Evolutionary conservation across 2,113 vertebrate genomes (phyloP), one percentile per base, ranked within the genome.

Genomic region (Megalops atlanticus): DNA sequence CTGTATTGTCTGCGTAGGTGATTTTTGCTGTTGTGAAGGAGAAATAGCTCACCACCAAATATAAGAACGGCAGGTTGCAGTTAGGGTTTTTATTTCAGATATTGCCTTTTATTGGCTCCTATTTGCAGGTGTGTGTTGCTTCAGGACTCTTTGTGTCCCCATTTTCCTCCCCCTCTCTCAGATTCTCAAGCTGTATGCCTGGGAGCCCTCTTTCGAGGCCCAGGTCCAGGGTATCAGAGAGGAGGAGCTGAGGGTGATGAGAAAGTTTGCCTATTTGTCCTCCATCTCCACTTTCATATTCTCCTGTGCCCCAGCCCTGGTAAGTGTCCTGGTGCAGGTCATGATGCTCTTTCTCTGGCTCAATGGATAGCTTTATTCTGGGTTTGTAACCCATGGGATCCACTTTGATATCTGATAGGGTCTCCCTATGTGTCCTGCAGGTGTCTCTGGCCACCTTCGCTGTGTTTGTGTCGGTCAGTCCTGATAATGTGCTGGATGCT

Each of bases 101-200:
- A n/a, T n/a, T n/a, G n/a, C n/a, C n/a, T n/a, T n/a, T n/a, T n/a
- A n/a, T n/a, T n/a, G n/a, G n/a, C n/a, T n/a, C n/a, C n/a, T n/a
- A n/a, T n/a, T n/a, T 71, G 79, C 35, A n/a, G n/a, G 16, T 41
- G 15, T n/a, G 33, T 7, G 31, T 16, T 3, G 18, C 14, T 2
- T 18, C 12, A 5, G 2, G n/a, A 1, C 0, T 80, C n/a, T n/a
- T n/a, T n/a, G n/a, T n/a, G n/a, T n/a, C n/a, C n/a, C n/a, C n/a
- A n/a, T n/a, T n/a, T n/a, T n/a, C n/a, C n/a, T n/a, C n/a, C n/a
- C n/a, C n/a, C n/a, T n/a, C n/a, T n/a, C n/a, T n/a, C n/a, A 99
- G 98, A 97, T 99, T 81, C 88, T 99, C 85, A 99, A 99, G 89
- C 93, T 98, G 74, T 99, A 96, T 86, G 97, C 98, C 47, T 99